Conservation (phyloP, 2,797 vertebrate species). For the Catostomus latipinnis region DNA sequence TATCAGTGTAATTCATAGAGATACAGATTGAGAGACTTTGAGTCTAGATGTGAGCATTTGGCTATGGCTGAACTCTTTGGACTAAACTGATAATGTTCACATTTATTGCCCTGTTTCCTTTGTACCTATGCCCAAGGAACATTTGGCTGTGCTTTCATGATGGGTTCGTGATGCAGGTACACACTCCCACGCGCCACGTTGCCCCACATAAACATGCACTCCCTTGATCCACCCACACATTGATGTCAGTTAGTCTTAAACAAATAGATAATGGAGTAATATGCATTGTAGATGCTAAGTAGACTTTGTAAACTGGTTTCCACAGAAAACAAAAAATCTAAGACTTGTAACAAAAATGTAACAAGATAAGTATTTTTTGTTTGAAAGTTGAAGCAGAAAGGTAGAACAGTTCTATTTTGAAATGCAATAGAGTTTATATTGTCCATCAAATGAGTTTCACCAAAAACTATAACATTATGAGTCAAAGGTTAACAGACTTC, state of each 20-base stretch:
- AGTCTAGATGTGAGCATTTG: conserved; percentile 42
- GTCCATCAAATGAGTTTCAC: neutral
- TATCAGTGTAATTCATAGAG: conserved; percentile 19
- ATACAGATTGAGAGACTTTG: conserved; percentile 23
- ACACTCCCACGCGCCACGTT: conserved; percentile 57
- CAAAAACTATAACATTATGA: neutral
- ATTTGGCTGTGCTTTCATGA: conserved; percentile 53
- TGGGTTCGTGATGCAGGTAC: conserved; percentile 58
- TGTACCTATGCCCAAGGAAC: conserved; percentile 52
- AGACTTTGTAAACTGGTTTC: neutral
- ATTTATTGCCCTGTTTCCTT: conserved; percentile 61
- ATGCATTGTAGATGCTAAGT: conserved; percentile 11
- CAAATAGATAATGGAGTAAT: conserved; percentile 45
- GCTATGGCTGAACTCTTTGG: conserved; percentile 64
- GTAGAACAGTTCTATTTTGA: conserved; percentile 11
- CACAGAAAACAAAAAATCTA: neutral
- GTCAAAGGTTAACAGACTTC: conserved; percentile 37
- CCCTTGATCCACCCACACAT: conserved; percentile 54
- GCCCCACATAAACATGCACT: conserved; percentile 20
- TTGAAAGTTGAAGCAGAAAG: neutral
- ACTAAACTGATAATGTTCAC: conserved; percentile 69
- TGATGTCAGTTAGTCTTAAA: conserved; percentile 49
- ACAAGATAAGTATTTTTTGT: neutral
- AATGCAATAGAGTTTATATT: conserved; percentile 8
- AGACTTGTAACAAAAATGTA: neutral